A percentile compares a stretch with the other conserved stretches of the same genome.
Evolutionary conservation across 2,888 invertebrate genomes (phyloP).

Genomic region (Euplexia lucipara): DNA sequence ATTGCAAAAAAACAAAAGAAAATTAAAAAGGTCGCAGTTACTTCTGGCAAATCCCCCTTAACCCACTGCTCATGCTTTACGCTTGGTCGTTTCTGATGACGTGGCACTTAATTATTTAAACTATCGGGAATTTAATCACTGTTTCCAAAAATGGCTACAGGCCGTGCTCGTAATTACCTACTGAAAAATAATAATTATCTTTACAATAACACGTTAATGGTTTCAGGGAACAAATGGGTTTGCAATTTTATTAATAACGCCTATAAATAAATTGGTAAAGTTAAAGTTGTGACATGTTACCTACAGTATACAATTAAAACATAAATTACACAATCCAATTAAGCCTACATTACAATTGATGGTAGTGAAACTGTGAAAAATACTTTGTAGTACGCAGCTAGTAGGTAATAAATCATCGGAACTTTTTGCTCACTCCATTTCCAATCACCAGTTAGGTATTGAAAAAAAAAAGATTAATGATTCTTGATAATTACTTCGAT

Average conservation of each 20-base stretch:
- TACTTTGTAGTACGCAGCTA: background rate
- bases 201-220: background rate
- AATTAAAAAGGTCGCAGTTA: too few species aligned
- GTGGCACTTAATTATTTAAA: slow-evolving; percentile 24
- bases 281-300: background rate
- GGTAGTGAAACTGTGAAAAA: background rate
- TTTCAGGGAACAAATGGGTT: background rate
- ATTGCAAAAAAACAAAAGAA: too few species aligned
- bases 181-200: slow-evolving; percentile 19
- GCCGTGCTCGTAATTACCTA: background rate
- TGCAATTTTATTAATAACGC: background rate
- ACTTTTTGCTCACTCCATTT: slow-evolving; percentile 21
- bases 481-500: slow-evolving; percentile 44
- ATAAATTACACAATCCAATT: background rate
- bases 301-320: background rate
- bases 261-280: background rate
- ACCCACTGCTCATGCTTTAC: background rate
- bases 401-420: slow-evolving; percentile 29
- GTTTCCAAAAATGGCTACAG: slow-evolving; percentile 8
- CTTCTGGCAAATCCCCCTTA: too few species aligned
- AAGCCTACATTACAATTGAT: background rate
- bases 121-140: slow-evolving; percentile 21
- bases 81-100: background rate
- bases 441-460: slow-evolving; percentile 33
- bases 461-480: slow-evolving; percentile 51